A percentile compares a stretch with the other conserved stretches of the same genome.
phyloP scores from a whole-genome alignment of 2,888 invertebrate genomes.

The Laspeyria flexula region DNA sequence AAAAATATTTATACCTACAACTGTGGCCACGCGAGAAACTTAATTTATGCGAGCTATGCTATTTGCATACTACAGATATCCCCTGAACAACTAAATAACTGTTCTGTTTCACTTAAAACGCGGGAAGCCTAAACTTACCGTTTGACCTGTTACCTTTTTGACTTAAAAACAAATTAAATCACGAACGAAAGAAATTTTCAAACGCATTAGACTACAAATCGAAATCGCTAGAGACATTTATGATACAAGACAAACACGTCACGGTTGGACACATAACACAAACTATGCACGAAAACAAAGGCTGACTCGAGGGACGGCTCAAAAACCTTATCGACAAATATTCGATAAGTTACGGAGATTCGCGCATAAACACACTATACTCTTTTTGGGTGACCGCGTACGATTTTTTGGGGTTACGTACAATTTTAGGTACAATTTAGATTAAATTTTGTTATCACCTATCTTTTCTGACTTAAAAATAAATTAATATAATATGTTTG shows the following conservation, averaged over 20 bases:
- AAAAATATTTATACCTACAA: too few species aligned
- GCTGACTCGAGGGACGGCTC: conserved; percentile 38
- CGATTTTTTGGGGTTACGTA: neutral
- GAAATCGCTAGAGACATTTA: conserved; percentile 1
- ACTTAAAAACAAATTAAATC: neutral
- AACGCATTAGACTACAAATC: neutral
- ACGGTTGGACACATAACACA: conserved; percentile 15
- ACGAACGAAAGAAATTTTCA: neutral
- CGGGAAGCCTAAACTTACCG: too few species aligned
- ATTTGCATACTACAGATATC: too few species aligned
- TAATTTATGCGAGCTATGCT: too few species aligned
- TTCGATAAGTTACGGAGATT: conserved; percentile 54
- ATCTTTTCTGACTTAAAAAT: too few species aligned
- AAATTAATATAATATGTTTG: too few species aligned
- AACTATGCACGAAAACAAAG: conserved; percentile 47
- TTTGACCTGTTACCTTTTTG: too few species aligned
- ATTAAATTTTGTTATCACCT: too few species aligned
- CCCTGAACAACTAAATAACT: too few species aligned
- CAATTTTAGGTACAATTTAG: neutral
- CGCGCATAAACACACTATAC: conserved; percentile 33
- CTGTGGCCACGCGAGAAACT: too few species aligned
- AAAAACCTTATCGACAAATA: conserved; percentile 50
- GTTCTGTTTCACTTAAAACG: too few species aligned
- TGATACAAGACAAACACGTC: conserved; percentile 5
- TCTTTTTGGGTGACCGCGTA: neutral